phyloP scores from a whole-genome alignment of 64 coral and sea anemone species.

The Montipora sp. region DNA sequence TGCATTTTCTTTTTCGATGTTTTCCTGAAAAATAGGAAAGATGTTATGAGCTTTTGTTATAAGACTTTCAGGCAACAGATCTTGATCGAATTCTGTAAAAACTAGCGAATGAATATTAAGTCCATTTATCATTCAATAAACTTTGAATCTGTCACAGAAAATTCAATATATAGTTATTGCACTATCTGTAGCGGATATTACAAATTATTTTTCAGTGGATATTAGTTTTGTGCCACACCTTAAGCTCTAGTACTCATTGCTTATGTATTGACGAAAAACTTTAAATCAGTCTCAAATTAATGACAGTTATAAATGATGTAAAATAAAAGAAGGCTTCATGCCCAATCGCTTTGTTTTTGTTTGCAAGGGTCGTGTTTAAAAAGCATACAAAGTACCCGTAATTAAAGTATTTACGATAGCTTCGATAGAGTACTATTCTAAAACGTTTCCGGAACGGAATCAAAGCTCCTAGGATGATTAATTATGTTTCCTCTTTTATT shows the following conservation, averaged over 20 bases:
- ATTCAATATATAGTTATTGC: too few relatives aligned
- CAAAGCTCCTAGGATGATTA: background rate
- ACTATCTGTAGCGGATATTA: background rate
- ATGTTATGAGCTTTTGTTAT: background rate
- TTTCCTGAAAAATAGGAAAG: background rate
- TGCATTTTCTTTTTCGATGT: constrained; percentile 16
- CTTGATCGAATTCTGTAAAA: background rate
- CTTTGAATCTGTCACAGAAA: background rate
- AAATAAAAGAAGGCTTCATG: too few relatives aligned
- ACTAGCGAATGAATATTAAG: background rate
- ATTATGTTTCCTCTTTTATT: background rate
- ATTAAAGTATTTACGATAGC: background rate
- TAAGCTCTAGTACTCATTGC: background rate
- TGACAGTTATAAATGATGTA: too few relatives aligned
- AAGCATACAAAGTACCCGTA: background rate
- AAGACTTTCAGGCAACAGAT: background rate
- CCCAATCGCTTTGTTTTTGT: background rate
- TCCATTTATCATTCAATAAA: too few relatives aligned
- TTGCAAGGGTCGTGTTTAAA: background rate
- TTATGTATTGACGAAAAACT: background rate
- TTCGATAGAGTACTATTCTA: background rate
- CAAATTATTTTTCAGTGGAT: background rate
- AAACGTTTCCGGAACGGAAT: background rate
- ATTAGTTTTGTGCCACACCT: background rate
- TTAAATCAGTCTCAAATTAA: too few relatives aligned